Conservation (phyloP, 2,797 vertebrate species). For the Coregonus sp. region DNA sequence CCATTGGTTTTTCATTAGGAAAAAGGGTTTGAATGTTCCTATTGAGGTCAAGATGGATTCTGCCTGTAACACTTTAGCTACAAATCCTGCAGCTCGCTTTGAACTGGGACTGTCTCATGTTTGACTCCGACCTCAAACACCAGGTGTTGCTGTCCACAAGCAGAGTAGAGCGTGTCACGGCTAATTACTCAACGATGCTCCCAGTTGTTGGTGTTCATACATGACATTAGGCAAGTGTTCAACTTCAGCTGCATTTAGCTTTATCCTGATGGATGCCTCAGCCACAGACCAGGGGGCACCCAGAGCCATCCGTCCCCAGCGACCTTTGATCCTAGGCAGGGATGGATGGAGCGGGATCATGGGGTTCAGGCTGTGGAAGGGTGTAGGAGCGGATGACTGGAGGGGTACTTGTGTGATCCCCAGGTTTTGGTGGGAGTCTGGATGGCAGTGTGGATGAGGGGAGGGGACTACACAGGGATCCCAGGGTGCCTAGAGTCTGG, state of each 20-base stretch:
- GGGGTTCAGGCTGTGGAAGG: slow-evolving; percentile 12
- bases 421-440: not conserved
- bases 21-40: slow-evolving; percentile 40
- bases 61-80: slow-evolving; percentile 36
- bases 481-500: not conserved
- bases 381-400: not conserved
- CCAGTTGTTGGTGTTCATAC: slow-evolving; percentile 39
- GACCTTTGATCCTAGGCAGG: slow-evolving; percentile 56
- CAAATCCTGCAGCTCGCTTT: slow-evolving; percentile 51
- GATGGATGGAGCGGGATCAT: slow-evolving; percentile 50
- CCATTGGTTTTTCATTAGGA: slow-evolving; percentile 41
- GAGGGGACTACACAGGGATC: not conserved
- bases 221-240: slow-evolving; percentile 50
- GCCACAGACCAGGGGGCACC: slow-evolving; percentile 51
- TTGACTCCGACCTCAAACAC: slow-evolving; percentile 52
- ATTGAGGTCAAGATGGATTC: slow-evolving; percentile 47
- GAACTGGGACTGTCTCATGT: slow-evolving; percentile 60
- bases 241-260: slow-evolving; percentile 26
- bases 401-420: slow-evolving; percentile 40
- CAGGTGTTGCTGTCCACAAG: slow-evolving; percentile 51
- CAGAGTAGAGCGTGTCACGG: slow-evolving; percentile 62
- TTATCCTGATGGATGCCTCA: slow-evolving; percentile 65
- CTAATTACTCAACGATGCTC: slow-evolving; percentile 62
- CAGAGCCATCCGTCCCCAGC: slow-evolving; percentile 51
- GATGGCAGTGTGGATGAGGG: not conserved